phyloP scores from a whole-genome alignment of 2,797 vertebrate genomes.

The Eurystomus glaucurus region DNA sequence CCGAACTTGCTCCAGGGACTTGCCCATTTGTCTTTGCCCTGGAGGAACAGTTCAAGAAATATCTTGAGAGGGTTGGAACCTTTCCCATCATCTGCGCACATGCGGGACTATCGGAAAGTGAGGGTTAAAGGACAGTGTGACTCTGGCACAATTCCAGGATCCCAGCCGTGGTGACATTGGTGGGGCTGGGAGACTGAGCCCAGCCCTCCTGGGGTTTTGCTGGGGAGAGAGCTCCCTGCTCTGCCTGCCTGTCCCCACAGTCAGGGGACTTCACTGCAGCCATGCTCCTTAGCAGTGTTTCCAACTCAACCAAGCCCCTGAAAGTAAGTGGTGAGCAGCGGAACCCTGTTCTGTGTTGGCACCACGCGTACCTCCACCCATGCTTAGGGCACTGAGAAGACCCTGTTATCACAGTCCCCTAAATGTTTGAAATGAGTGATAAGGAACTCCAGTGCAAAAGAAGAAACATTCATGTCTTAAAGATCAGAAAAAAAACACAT shows the following conservation, averaged over 20 bases:
- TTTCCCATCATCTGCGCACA: not conserved
- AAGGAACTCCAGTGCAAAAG: not conserved
- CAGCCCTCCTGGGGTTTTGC: not conserved
- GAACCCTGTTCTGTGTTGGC: not conserved
- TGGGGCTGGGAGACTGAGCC: not conserved
- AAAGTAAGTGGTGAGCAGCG: not conserved
- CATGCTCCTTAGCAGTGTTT: not conserved
- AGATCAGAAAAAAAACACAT: not conserved
- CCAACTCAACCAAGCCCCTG: accelerated
- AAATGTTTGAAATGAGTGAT: not conserved
- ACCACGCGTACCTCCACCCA: accelerated
- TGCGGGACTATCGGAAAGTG: not conserved
- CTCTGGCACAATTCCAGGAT: not conserved
- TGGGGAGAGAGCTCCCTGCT: not conserved
- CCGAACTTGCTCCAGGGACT: not conserved
- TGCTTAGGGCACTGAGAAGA: not conserved
- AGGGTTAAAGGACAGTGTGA: not conserved
- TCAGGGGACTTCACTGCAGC: accelerated
- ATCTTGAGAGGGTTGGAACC: not conserved
- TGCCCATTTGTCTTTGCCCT: not conserved
- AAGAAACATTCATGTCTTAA: not conserved
- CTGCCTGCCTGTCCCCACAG: accelerated
- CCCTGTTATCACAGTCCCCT: accelerated
- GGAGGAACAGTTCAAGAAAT: slow-evolving; percentile 4
- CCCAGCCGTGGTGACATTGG: not conserved